Percentiles rank a stretch among this genome's conserved stretches.
These are phyloP conservation scores for Auanema sp. DNA, from an alignment of 2,888 invertebrate species.

Conservation along the genomic window DNA sequence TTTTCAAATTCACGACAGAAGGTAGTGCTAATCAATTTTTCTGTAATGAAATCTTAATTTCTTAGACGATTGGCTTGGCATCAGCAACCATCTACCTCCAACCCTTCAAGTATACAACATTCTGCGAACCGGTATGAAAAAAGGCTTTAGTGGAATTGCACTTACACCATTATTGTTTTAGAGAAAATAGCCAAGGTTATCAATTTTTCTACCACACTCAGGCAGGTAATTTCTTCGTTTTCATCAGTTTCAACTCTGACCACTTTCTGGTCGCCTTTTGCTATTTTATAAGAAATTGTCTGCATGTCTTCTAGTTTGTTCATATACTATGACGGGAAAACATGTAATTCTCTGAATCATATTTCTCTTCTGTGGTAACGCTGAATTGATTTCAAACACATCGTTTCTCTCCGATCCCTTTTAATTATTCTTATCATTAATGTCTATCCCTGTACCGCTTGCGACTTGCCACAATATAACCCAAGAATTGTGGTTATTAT, in stretches of 20 bases:
- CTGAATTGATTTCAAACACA: too few species aligned
- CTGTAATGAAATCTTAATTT: too few species aligned
- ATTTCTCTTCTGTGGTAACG: not conserved
- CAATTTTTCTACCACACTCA: constrained; percentile 5
- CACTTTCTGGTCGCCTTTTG: constrained; percentile 1
- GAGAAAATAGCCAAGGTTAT: constrained; percentile 10
- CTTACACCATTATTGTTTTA: not conserved
- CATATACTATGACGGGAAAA: not conserved
- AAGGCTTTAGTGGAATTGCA: too few species aligned
- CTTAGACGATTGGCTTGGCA: too few species aligned
- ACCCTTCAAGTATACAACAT: too few species aligned
- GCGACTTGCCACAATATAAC: not conserved
- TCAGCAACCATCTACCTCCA: too few species aligned
- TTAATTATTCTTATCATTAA: not conserved
- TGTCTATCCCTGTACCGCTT: constrained; percentile 1
- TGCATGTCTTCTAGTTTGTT: not conserved
- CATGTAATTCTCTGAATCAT: not conserved
- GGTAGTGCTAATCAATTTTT: too few species aligned
- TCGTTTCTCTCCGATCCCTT: too few species aligned
- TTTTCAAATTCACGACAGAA: too few species aligned
- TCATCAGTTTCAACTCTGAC: not conserved
- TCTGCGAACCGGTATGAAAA: too few species aligned
- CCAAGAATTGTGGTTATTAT: too few species aligned
- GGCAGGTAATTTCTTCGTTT: not conserved
- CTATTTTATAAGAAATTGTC: constrained; percentile 3